phyloP scores from a whole-genome alignment of 2,113 vertebrate species.

The Balaenoptera acutorostrata region DNA sequence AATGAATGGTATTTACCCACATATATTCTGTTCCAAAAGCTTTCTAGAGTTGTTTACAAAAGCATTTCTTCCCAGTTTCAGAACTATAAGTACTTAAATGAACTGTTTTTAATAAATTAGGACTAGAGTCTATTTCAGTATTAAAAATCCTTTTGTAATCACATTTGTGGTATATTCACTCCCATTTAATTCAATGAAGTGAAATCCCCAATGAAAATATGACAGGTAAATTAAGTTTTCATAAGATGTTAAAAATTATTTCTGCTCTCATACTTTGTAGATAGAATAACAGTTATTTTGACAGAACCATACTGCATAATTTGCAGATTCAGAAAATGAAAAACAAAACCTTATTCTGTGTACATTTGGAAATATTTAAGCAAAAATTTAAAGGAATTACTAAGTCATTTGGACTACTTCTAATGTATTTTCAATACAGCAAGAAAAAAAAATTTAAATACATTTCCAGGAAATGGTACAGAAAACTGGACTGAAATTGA shows the following conservation, averaged over 20 bases:
- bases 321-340: background rate
- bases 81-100: slow-evolving; percentile 28
- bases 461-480: background rate
- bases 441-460: background rate
- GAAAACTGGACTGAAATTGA: background rate
- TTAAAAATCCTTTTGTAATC: slow-evolving; percentile 40
- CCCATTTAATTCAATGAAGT: slow-evolving; percentile 47
- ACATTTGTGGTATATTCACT: background rate
- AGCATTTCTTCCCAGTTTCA: slow-evolving; percentile 53
- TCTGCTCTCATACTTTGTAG: slow-evolving; percentile 17
- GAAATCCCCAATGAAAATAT: slow-evolving; percentile 62
- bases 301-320: background rate
- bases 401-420: slow-evolving; percentile 1
- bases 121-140: background rate
- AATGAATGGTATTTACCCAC: slow-evolving; percentile 68
- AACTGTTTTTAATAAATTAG: slow-evolving; percentile 28
- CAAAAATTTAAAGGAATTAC: background rate
- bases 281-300: slow-evolving; percentile 32
- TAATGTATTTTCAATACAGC: background rate
- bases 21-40: slow-evolving; percentile 67
- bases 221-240: slow-evolving; percentile 55
- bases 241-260: slow-evolving; percentile 7
- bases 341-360: background rate
- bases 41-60: slow-evolving; percentile 46
- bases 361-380: background rate